These are phyloP conservation scores for Hanleya hanleyi DNA, from an alignment of 2,888 invertebrate genomes.

Conservation along the genomic window DNA sequence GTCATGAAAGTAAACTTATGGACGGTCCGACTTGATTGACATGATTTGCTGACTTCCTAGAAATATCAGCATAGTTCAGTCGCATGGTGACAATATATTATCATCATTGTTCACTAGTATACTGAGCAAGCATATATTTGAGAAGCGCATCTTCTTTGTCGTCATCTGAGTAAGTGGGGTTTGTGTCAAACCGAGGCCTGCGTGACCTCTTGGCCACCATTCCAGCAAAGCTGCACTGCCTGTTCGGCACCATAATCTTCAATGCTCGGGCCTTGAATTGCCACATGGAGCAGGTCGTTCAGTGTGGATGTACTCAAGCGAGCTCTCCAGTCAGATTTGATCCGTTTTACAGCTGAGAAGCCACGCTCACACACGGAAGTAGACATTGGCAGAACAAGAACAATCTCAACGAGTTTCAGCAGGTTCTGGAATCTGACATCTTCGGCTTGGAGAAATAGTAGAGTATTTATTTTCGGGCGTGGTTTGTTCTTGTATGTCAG, in stretches of 20 bases:
- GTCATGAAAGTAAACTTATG: too few species aligned
- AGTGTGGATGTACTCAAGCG: conserved; percentile 27
- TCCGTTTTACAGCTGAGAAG: conserved; percentile 37
- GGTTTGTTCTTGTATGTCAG: too few species aligned
- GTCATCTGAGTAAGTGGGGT: background rate
- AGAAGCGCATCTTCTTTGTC: background rate
- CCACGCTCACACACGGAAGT: conserved; percentile 37
- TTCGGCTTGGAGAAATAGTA: too few species aligned
- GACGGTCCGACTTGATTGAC: too few species aligned
- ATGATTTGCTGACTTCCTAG: too few species aligned
- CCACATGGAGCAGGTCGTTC: conserved; percentile 32
- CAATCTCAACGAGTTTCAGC: conserved; percentile 3
- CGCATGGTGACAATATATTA: too few species aligned
- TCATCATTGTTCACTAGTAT: too few species aligned
- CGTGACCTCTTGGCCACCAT: background rate
- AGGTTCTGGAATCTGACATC: too few species aligned
- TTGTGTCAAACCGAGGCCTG: background rate
- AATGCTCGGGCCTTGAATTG: conserved; percentile 25
- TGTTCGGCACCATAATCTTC: conserved; percentile 27
- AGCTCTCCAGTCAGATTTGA: conserved; percentile 41
- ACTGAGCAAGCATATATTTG: background rate
- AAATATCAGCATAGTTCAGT: too few species aligned
- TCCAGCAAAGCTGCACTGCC: conserved; percentile 16
- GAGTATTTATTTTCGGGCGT: too few species aligned
- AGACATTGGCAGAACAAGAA: conserved; percentile 13